Percentiles rank a stretch among this genome's conserved stretches.
Evolutionary conservation across 2,797 vertebrate species (phyloP).

Genomic region (Macropodus opercularis): DNA sequence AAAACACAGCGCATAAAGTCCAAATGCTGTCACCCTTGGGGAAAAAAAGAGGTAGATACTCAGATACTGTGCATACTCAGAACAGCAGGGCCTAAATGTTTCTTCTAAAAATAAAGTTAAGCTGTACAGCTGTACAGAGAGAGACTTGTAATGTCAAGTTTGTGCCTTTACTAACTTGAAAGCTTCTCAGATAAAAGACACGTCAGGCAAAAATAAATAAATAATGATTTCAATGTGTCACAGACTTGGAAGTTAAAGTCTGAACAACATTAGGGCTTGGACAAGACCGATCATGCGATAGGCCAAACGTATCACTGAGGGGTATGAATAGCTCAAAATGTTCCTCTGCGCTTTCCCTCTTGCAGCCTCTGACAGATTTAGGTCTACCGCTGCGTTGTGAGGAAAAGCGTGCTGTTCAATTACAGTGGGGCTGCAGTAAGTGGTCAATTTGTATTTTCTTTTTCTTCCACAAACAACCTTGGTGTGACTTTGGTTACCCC

Average conservation of each 20-base stretch:
- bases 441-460: slow-evolving; percentile 57
- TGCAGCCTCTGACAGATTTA: slow-evolving; percentile 70
- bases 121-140: slow-evolving; percentile 3
- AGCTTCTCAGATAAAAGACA: slow-evolving; percentile 37
- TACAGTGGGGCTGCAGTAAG: slow-evolving; percentile 59
- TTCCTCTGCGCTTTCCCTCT: slow-evolving; percentile 44
- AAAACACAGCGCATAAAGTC: slow-evolving; percentile 34
- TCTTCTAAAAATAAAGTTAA: slow-evolving; percentile 52
- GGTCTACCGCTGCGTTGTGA: slow-evolving; percentile 60
- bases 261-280: slow-evolving; percentile 42
- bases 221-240: slow-evolving; percentile 41
- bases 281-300: slow-evolving; percentile 24
- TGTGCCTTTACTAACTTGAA: slow-evolving; percentile 37
- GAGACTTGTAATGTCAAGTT: slow-evolving; percentile 19
- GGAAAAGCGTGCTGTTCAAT: slow-evolving; percentile 48
- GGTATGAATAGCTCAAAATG: slow-evolving; percentile 62
- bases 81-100: slow-evolving; percentile 37
- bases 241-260: slow-evolving; percentile 43
- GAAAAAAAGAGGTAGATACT: too few relatives aligned
- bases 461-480: slow-evolving; percentile 26
- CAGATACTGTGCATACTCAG: slow-evolving; percentile 22
- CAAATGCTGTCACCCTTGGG: slow-evolving; percentile 15
- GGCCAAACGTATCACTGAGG: slow-evolving; percentile 16
- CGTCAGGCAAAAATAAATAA: slow-evolving; percentile 43
- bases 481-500: background rate